Evolutionary conservation across 2,113 vertebrate species (phyloP).

Genomic region (Hyla sarda): DNA sequence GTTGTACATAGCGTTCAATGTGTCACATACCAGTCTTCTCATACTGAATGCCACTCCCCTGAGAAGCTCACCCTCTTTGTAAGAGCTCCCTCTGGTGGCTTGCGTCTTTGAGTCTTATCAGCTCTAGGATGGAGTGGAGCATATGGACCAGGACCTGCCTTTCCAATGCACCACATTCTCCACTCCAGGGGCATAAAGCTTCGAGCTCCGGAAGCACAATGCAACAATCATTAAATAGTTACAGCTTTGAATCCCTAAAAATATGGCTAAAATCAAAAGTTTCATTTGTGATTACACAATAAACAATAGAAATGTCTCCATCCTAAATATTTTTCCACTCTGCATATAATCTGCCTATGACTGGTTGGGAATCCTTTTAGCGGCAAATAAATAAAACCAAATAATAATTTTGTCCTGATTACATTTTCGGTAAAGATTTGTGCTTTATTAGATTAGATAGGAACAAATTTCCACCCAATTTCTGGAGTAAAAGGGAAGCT

Average conservation of each 20-base stretch:
- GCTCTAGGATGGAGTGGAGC: no score
- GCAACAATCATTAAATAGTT: no score
- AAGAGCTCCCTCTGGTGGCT: no score
- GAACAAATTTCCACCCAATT: slow-evolving; percentile 61
- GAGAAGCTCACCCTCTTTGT: no score
- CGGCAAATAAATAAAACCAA: slow-evolving; percentile 66
- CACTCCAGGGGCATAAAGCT: no score
- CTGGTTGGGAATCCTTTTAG: slow-evolving; percentile 65
- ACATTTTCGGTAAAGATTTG: slow-evolving; percentile 66
- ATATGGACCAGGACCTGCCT: no score
- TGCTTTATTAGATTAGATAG: slow-evolving; percentile 66
- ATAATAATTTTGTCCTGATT: slow-evolving; percentile 60
- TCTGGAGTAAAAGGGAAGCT: slow-evolving; percentile 61
- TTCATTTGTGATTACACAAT: slow-evolving; percentile 47
- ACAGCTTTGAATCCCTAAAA: slow-evolving; percentile 39
- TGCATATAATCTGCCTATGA: slow-evolving; percentile 64
- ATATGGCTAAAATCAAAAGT: slow-evolving; percentile 61
- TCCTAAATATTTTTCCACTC: slow-evolving; percentile 66
- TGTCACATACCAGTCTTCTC: no score
- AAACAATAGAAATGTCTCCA: slow-evolving; percentile 64
- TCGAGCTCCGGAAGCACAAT: no score
- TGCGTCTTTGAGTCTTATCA: no score
- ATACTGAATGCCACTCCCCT: no score
- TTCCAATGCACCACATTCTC: no score
- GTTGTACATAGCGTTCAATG: no score